phyloP scores from a whole-genome alignment of 2,113 vertebrate genomes.

The Dipodomys merriami region DNA sequence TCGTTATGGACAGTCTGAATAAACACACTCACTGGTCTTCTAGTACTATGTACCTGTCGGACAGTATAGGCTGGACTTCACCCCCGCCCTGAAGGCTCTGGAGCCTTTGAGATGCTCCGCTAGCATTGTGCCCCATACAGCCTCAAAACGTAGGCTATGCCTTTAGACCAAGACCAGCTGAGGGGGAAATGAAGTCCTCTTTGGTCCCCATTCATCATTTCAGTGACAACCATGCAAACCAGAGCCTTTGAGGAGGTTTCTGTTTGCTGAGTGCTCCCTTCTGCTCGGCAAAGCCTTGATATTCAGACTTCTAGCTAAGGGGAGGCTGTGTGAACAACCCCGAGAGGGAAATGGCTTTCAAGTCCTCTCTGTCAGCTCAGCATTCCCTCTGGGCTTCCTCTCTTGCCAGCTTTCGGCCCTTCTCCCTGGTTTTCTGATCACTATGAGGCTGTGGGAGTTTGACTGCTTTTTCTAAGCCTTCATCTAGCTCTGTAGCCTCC shows the following conservation, averaged over 20 bases:
- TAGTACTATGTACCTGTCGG: neutral
- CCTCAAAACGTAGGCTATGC: neutral
- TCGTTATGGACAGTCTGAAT: accelerated
- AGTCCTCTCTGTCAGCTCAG: neutral
- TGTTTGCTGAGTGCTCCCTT: neutral
- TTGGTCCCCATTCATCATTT: neutral
- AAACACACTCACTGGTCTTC: neutral
- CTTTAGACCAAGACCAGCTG: neutral
- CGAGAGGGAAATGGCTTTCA: neutral
- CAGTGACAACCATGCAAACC: neutral
- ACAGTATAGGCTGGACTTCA: neutral
- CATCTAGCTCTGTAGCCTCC: neutral
- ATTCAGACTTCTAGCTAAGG: neutral
- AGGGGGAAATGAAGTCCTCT: neutral
- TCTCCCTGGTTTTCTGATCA: neutral
- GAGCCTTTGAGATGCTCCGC: neutral
- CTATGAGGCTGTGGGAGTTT: neutral
- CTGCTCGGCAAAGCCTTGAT: neutral
- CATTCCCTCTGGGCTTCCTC: neutral
- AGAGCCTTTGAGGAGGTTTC: neutral
- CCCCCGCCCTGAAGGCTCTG: neutral
- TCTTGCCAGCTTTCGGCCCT: neutral
- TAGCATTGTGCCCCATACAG: neutral
- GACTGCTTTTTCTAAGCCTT: neutral
- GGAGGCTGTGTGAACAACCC: neutral